A percentile compares a stretch with the other conserved stretches of the same genome.
phyloP scores from a whole-genome alignment of 2,888 invertebrate species.

The Napeogenes inachia region DNA sequence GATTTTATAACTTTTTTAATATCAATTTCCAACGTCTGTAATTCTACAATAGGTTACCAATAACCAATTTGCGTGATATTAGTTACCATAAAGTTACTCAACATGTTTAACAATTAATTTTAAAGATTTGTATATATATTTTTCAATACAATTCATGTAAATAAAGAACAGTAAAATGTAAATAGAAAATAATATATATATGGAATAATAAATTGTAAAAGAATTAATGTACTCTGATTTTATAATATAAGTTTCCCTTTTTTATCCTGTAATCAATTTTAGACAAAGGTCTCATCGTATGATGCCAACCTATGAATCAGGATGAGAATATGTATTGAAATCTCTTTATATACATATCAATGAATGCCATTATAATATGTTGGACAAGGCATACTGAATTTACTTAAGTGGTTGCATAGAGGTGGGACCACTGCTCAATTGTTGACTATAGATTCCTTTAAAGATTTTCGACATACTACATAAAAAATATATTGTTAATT shows the following conservation, averaged over 20 bases:
- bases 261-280: no score
- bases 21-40: constrained; percentile 1
- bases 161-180: constrained; percentile 63
- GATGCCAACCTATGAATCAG: no score
- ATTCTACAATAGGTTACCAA: constrained; percentile 24
- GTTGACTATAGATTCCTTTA: no score
- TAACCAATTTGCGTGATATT: constrained; percentile 61
- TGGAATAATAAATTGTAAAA: constrained; percentile 54
- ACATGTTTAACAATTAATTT: constrained; percentile 20
- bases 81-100: constrained; percentile 63
- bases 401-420: no score
- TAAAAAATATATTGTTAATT: no score
- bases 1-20: constrained; percentile 4
- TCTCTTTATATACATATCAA: no score
- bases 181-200: constrained; percentile 56
- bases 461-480: no score
- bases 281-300: no score
- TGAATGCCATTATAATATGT: no score
- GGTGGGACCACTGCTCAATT: no score
- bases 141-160: constrained; percentile 53
- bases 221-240: constrained; percentile 9
- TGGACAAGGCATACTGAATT: no score
- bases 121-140: constrained; percentile 31
- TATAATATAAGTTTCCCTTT: not conserved
- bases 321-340: no score